Evolutionary conservation across 2,888 invertebrate species (phyloP).

Genomic region (Flabesymbios commensalis): DNA sequence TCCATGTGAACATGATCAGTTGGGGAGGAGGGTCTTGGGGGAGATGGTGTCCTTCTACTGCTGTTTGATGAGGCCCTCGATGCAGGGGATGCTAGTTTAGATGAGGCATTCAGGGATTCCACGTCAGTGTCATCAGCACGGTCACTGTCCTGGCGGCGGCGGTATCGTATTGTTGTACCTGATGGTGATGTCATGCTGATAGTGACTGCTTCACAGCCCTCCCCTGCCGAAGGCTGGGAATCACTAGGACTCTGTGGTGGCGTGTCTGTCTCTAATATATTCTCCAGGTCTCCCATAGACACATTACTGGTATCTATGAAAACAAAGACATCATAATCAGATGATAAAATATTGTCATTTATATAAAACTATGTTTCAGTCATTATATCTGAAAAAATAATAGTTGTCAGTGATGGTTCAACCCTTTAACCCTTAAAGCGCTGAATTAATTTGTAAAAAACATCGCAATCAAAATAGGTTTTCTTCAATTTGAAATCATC

Average conservation of each 20-base stretch:
- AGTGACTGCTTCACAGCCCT: constrained; percentile 18
- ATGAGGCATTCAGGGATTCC: constrained; percentile 22
- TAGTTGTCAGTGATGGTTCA: too few relatives aligned
- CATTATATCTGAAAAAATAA: too few relatives aligned
- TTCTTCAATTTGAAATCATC: too few relatives aligned
- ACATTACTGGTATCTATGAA: constrained; percentile 60
- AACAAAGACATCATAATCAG: too few relatives aligned
- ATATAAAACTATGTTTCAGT: too few relatives aligned
- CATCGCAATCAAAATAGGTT: too few relatives aligned
- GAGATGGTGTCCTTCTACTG: not conserved
- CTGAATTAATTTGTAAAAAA: too few relatives aligned
- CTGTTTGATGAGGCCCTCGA: constrained; percentile 7
- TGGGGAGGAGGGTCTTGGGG: constrained; percentile 7
- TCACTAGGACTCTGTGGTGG: constrained; percentile 57
- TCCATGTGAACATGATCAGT: too few relatives aligned
- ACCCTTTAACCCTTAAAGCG: too few relatives aligned
- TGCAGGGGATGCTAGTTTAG: constrained; percentile 13
- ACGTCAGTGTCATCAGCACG: constrained; percentile 26
- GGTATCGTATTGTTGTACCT: constrained; percentile 16
- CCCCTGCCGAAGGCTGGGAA: too few relatives aligned
- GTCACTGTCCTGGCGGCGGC: constrained; percentile 9
- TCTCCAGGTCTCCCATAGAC: constrained; percentile 61
- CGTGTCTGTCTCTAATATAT: constrained; percentile 61
- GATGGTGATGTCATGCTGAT: constrained; percentile 18
- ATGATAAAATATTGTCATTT: too few relatives aligned